Percentiles rank a stretch among this genome's conserved stretches.
Conservation (phyloP, 1,140 invertebrate genomes). For the Sitodiplosis mosellana region DNA sequence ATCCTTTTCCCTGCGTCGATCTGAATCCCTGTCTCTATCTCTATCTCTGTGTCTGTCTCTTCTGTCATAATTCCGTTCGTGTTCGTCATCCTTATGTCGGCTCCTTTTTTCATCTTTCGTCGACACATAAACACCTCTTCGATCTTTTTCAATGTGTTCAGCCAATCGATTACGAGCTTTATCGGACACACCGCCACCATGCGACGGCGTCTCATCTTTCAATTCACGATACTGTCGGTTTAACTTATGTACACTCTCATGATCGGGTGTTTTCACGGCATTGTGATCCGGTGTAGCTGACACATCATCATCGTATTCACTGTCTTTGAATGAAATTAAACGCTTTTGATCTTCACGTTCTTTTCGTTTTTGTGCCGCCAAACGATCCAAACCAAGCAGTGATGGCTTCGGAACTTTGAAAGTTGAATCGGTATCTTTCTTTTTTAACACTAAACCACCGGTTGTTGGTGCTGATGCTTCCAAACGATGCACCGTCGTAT, state of each 20-base stretch:
- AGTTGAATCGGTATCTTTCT: slow-evolving; percentile 45
- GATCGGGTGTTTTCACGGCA: slow-evolving; percentile 18
- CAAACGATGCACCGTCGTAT: slow-evolving; percentile 46
- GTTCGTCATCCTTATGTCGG: slow-evolving; percentile 15
- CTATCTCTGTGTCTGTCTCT: slow-evolving; percentile 16
- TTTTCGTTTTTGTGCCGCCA: slow-evolving; percentile 54
- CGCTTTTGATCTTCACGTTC: slow-evolving; percentile 39
- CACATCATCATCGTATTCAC: slow-evolving; percentile 35
- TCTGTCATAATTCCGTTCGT: slow-evolving; percentile 8
- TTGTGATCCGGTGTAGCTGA: slow-evolving; percentile 13
- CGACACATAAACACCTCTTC: slow-evolving; percentile 31
- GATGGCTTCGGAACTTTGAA: slow-evolving; percentile 69
- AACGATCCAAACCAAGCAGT: slow-evolving; percentile 67
- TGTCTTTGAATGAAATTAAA: slow-evolving; percentile 43
- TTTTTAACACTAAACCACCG: slow-evolving; percentile 65
- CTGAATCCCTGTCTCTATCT: slow-evolving; percentile 12
- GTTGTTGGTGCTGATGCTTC: slow-evolving; percentile 56
- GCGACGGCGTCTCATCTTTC: slow-evolving; percentile 76
- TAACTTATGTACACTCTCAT: slow-evolving; percentile 25
- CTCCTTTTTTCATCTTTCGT: slow-evolving; percentile 31
- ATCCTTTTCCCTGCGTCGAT: slow-evolving; percentile 18
- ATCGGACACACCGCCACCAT: slow-evolving; percentile 75
- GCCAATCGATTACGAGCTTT: slow-evolving; percentile 54
- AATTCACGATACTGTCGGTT: slow-evolving; percentile 54
- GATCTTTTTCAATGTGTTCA: slow-evolving; percentile 29